Conservation (phyloP, 2,113 vertebrate genomes). For the Zeus faber region DNA sequence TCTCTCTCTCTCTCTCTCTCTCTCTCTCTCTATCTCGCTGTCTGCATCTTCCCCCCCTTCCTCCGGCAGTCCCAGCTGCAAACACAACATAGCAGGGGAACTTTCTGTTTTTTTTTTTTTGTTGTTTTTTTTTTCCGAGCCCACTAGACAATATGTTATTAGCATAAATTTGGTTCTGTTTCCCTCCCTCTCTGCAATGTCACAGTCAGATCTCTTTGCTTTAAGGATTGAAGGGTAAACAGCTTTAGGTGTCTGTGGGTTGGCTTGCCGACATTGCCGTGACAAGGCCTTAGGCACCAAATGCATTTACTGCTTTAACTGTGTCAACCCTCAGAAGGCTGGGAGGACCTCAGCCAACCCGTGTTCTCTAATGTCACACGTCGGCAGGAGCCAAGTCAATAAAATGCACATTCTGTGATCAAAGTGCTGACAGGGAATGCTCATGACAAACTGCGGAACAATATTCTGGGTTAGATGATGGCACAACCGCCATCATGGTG, state of each 20-base stretch:
- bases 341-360: conserved; percentile 60
- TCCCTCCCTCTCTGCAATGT: conserved; percentile 53
- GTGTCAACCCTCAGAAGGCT: conserved; percentile 61
- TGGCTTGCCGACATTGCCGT: conserved; percentile 62
- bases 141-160: conserved; percentile 72
- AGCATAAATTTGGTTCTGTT: conserved; percentile 69
- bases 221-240: conserved; percentile 65
- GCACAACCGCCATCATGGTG: conserved; percentile 26
- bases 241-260: conserved; percentile 62
- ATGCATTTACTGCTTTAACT: conserved; percentile 57
- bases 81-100: conserved; percentile 46
- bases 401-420: conserved; percentile 65
- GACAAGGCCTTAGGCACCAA: conserved; percentile 65
- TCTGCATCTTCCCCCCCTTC: conserved; percentile 49
- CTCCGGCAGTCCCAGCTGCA: conserved; percentile 62
- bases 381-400: conserved; percentile 62
- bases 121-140: conserved; percentile 21
- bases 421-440: conserved; percentile 43
- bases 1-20: conserved; percentile 42
- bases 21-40: conserved; percentile 46
- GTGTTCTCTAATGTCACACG: conserved; percentile 66
- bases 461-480: conserved; percentile 48
- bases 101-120: conserved; percentile 45
- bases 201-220: conserved; percentile 69
- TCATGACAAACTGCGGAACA: conserved; percentile 28